phyloP scores from a whole-genome alignment of 2,888 invertebrate genomes.

The Oligia fasciuncula region DNA sequence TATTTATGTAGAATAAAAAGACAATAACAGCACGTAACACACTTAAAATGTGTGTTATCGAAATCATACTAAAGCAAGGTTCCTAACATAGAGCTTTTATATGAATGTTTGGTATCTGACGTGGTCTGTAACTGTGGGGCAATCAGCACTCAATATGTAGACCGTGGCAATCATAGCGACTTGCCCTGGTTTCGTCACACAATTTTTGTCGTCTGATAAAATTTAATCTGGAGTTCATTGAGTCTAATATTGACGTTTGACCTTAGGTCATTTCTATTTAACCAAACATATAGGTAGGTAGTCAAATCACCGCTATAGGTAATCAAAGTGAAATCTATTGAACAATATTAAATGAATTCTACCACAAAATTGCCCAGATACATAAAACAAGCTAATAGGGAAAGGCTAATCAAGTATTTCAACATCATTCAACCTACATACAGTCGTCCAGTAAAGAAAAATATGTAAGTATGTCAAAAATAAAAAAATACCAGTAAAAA shows the following conservation, averaged over 20 bases:
- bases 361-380: neutral
- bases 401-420: neutral
- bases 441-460: neutral
- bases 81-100: slow-evolving; percentile 8
- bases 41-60: slow-evolving; percentile 5
- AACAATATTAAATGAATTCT: neutral
- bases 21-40: slow-evolving; percentile 22
- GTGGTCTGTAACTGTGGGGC: slow-evolving; percentile 35
- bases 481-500: neutral
- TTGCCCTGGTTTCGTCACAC: slow-evolving; percentile 58
- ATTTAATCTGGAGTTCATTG: slow-evolving; percentile 35
- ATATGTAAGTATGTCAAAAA: neutral
- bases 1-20: slow-evolving; percentile 14
- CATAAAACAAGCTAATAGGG: neutral
- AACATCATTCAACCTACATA: neutral
- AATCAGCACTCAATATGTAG: slow-evolving; percentile 52
- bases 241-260: slow-evolving; percentile 36
- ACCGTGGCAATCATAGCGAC: slow-evolving; percentile 47
- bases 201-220: slow-evolving; percentile 50
- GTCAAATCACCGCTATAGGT: neutral
- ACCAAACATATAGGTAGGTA: neutral
- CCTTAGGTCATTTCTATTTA: slow-evolving; percentile 33
- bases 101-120: slow-evolving; percentile 28
- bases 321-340: neutral
- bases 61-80: slow-evolving; percentile 13